Base-by-base conservation (phyloP, 2,797 vertebrate genomes). In the Scomberomorus guttatus region DNA sequence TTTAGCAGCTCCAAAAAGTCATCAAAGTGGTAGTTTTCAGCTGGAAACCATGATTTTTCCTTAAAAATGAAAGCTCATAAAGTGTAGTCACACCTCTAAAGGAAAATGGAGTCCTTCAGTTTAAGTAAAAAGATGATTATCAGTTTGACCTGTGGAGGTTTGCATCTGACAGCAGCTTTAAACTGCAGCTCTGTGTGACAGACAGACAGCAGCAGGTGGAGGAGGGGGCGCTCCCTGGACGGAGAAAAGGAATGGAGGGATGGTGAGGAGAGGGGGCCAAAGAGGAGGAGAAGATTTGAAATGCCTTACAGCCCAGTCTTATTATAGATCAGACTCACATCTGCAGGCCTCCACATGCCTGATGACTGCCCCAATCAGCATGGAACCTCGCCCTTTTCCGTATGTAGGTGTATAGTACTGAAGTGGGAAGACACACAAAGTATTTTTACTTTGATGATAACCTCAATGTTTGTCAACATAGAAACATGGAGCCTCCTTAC, bases 271-370 rank as follows among this genome's bases (percentile, higher is more conserved):
- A 37, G 34, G 10, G 34, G 72, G 68, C 42, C 25, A 69, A 66
- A 60, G 70, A 75, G 68, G 25, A 79, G 59, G 66, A 27, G 64
- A 84, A 88, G 80, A 84, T 89, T 86, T 91, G 25, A 90, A 88
- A 93, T 92, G 77, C 89, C 68, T 81, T 4, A 4, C 82, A 69
- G 71, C 50, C 48, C 48, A 4, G 65, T 88, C 91, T 92, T 85
- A 88, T 84, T 90, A 89, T 92, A 93, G 92, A 73, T 68, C 75
- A 65, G 56, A 62, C 84, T 85, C 79, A 87, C 87, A 92, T 87
- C 89, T 92, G 87, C 92, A 86, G 82, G 84, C 71, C 87, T 84
- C 27, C 51, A 81, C 88, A 83, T 0, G 83, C 81, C 83, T 55
- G 56, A 64, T 17, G 51, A 61, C 60, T 11, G 59, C 51, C 48